A percentile compares a stretch with the other conserved stretches of the same genome.
Evolutionary conservation across 2,797 vertebrate species (phyloP).

Genomic region (Aviceda leuphotes): DNA sequence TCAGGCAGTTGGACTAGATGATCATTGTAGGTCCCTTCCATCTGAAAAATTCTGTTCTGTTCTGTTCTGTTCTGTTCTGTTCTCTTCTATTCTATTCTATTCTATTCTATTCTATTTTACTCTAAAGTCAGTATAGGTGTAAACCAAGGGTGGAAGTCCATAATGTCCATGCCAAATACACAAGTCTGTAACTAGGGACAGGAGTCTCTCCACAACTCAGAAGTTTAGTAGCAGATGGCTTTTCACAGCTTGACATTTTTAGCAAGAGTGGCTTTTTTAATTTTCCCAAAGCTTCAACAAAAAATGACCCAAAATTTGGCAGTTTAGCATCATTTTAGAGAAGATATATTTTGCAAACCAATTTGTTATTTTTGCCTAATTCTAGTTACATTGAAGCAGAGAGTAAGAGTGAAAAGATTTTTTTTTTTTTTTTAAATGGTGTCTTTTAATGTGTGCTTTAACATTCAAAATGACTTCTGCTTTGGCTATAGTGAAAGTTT

Average conservation of each 20-base stretch:
- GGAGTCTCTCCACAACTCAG: not conserved
- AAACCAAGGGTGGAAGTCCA: not conserved
- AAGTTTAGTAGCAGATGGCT: not conserved
- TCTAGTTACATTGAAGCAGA: not conserved
- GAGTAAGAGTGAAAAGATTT: not conserved
- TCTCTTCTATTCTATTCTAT: not conserved
- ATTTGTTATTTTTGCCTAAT: not conserved
- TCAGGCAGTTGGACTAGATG: not conserved
- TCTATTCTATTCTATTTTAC: not conserved
- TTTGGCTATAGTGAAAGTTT: not conserved
- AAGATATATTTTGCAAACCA: not conserved
- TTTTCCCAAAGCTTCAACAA: not conserved
- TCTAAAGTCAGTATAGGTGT: not conserved
- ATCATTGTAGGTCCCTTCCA: not conserved
- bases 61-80: not conserved
- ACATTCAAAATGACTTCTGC: not conserved
- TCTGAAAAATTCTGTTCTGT: not conserved
- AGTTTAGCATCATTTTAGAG: not conserved
- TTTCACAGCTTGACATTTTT: not conserved
- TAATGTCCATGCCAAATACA: not conserved
- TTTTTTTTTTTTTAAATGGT: no score
- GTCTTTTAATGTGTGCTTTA: not conserved
- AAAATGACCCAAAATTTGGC: not conserved
- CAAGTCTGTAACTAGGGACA: not conserved
- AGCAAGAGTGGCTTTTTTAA: not conserved